A percentile compares a stretch with the other conserved stretches of the same genome.
phyloP scores from a whole-genome alignment of 2,113 vertebrate genomes.

The Halcyon malimbica region DNA sequence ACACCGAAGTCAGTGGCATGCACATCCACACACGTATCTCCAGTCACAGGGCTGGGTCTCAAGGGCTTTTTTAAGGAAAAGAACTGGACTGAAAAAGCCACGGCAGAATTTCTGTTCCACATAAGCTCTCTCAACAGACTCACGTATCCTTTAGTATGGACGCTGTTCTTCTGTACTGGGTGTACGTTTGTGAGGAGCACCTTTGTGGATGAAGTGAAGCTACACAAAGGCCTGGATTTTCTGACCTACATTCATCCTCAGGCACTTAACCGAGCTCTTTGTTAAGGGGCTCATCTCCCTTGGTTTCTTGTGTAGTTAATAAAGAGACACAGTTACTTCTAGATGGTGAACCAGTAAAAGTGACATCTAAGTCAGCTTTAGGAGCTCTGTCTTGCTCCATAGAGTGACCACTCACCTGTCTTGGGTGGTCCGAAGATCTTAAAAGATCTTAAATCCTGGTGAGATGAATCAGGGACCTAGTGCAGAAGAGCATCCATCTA shows the following conservation, averaged over 20 bases:
- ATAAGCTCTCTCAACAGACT: neutral
- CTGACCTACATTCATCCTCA: neutral
- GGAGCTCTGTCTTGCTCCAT: neutral
- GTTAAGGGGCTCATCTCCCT: neutral
- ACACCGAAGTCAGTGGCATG: neutral
- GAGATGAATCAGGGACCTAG: neutral
- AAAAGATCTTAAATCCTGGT: neutral
- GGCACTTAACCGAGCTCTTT: neutral
- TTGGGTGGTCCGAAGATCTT: neutral
- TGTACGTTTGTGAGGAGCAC: neutral
- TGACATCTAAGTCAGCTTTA: neutral
- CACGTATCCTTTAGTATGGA: neutral
- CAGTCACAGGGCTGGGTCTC: neutral
- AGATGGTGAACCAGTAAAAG: neutral
- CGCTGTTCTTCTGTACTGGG: neutral
- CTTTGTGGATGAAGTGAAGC: neutral
- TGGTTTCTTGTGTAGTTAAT: neutral
- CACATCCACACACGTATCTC: neutral
- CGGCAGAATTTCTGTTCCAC: neutral
- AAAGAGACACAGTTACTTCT: neutral
- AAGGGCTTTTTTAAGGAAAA: conserved; percentile 44
- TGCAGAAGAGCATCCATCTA: neutral
- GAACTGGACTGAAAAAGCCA: neutral
- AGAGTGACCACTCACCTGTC: neutral
- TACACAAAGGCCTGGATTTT: neutral